phyloP scores from a whole-genome alignment of 2,797 vertebrate genomes.

The Carcharodon carcharias region DNA sequence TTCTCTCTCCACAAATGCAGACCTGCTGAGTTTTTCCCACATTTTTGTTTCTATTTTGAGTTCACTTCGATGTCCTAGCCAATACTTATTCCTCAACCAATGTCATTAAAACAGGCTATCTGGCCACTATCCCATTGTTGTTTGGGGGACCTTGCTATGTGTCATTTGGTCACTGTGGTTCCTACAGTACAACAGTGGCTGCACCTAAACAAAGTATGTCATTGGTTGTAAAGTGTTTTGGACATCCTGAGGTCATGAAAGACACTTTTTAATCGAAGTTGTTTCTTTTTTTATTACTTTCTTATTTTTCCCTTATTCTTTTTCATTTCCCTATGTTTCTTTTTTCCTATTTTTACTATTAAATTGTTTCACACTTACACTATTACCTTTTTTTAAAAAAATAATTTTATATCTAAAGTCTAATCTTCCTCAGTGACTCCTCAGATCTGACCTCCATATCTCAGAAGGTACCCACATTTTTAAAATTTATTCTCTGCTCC shows the following conservation, averaged over 20 bases:
- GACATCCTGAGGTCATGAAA: not conserved
- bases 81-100: not conserved
- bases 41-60: too few relatives aligned
- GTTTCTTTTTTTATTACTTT: not conserved
- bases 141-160: not conserved
- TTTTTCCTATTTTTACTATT: not conserved
- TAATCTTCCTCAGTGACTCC: not conserved
- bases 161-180: not conserved
- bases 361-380: not conserved
- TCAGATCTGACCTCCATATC: not conserved
- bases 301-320: not conserved
- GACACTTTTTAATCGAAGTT: not conserved
- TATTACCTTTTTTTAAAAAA: not conserved
- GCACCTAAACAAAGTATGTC: not conserved
- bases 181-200: not conserved
- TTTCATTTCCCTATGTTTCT: not conserved
- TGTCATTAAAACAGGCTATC: not conserved
- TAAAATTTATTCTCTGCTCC: not conserved
- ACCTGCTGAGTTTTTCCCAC: too few relatives aligned
- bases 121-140: not conserved
- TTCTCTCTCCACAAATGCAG: too few relatives aligned
- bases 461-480: not conserved
- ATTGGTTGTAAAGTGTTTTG: not conserved
- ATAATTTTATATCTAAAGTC: not conserved
- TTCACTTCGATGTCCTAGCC: not conserved